Percentiles rank a stretch among this genome's conserved stretches.
phyloP scores from a whole-genome alignment of 2,797 vertebrate species.

The Myotis vivesi region DNA sequence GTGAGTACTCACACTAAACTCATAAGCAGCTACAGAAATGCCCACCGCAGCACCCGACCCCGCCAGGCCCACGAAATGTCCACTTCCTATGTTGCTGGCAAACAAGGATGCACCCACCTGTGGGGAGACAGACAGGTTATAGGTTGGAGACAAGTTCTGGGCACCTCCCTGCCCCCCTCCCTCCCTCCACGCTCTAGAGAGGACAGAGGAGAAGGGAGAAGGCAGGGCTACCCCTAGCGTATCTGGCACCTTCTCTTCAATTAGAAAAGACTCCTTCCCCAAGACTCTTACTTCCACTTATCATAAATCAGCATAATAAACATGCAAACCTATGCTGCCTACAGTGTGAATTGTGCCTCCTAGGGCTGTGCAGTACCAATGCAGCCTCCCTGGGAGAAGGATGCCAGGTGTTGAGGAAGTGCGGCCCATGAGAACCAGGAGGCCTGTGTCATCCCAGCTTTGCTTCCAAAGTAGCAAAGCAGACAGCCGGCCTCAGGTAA shows the following conservation, averaged over 20 bases:
- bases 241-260: background rate
- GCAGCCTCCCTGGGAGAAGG: background rate
- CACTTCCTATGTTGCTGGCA: constrained; percentile 97
- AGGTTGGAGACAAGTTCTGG: too few species aligned
- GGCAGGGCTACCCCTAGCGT: background rate
- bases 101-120: constrained; percentile 98
- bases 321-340: background rate
- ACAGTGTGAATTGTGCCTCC: too few species aligned
- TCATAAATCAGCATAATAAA: background rate
- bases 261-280: background rate
- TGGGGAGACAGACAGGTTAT: background rate
- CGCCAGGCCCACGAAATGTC: constrained; percentile 96
- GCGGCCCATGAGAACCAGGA: background rate
- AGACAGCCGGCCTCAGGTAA: background rate
- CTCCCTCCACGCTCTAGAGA: too few species aligned
- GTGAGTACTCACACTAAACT: constrained; percentile 91
- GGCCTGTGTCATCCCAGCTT: background rate
- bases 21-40: constrained; percentile 91
- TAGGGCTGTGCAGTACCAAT: too few species aligned
- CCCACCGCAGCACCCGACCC: constrained; percentile 95
- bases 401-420: background rate
- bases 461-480: background rate
- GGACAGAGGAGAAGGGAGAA: background rate
- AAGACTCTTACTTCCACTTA: background rate
- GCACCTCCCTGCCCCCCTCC: background rate